Evolutionary conservation across 2,113 vertebrate species (phyloP).

Genomic region (Pontoporia blainvillei): DNA sequence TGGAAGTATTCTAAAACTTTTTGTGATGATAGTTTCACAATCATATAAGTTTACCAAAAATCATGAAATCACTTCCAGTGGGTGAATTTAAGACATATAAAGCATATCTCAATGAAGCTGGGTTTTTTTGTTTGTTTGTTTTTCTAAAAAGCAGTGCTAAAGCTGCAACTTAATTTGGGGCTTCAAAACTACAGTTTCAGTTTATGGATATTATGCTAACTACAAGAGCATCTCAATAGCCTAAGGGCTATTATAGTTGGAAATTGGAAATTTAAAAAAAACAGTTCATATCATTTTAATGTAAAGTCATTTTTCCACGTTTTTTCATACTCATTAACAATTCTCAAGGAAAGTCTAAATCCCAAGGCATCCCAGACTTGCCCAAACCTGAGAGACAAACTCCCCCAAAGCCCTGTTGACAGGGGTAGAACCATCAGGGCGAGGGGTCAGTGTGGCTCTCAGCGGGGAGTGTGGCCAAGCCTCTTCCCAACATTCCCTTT

Average conservation of each 20-base stretch:
- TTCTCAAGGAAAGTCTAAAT: not conserved
- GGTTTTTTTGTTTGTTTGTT: not conserved
- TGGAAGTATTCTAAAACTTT: not conserved
- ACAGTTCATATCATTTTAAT: not conserved
- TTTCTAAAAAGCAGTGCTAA: not conserved
- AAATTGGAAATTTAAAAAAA: not conserved
- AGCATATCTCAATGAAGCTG: not conserved
- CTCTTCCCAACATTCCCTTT: not conserved
- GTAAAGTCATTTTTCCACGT: not conserved
- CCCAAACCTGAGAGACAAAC: not conserved
- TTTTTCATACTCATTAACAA: not conserved
- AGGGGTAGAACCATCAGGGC: not conserved
- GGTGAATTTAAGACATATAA: not conserved
- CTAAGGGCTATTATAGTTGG: not conserved
- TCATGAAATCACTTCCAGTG: not conserved
- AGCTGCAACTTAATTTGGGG: not conserved
- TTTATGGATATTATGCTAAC: not conserved
- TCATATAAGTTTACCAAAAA: not conserved
- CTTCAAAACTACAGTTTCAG: not conserved
- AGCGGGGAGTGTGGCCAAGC: accelerated
- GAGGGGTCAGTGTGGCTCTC: not conserved
- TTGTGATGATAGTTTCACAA: not conserved
- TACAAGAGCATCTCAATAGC: not conserved
- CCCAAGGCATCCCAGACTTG: not conserved
- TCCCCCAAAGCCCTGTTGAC: not conserved